Base-by-base conservation (phyloP, 2,113 vertebrate species). In the Pardalotus punctatus region DNA sequence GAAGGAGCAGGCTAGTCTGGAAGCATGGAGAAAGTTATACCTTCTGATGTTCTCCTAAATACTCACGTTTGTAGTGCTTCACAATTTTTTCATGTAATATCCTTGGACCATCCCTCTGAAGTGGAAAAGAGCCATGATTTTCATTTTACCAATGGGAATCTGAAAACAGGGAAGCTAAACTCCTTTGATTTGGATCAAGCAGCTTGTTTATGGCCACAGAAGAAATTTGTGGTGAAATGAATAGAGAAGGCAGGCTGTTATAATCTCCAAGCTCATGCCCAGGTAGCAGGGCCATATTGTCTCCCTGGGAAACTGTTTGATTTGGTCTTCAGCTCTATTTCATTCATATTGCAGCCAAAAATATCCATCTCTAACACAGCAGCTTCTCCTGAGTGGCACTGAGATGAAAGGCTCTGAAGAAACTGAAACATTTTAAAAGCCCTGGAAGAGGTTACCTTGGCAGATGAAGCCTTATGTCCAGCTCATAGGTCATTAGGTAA, bases 11-110 rank as follows among this genome's bases (percentile, higher is more conserved):
- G 27, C 48, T 53, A 45, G 31, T 24, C n/a, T 65, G 42, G 53
- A 65, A 81, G 50, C 48, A 58, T 27, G 58, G 36, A 76, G 53
- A 70, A 40, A 71, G 79, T 87, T 35, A 65, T 15, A 80, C 25
- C 35, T 88, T 90, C 92, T 85, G 94, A 88, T 94, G 61, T 82
- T 90, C 62, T 88, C 53, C 74, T 62, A 77, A 95, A 85, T 61
- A 42, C 66, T 85, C 45, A 5, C 24, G 31, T 72, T 88, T 60
- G 28, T 61, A 76, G 47, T 65, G 62, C 47, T 88, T 86, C 74
- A 70, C 22, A 31, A 8, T 77, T 92, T 86, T 86, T 87, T 27
- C n/a, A 20, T 74, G 35, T 90, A 57, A 50, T 66, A 64, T 40
- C 31, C 48, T 86, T 45, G 31, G 57, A 89, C 35, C 22, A 45